Percentiles rank a stretch among this genome's conserved stretches.
phyloP scores from a whole-genome alignment of 2,797 vertebrate species.

The Sparus aurata region DNA sequence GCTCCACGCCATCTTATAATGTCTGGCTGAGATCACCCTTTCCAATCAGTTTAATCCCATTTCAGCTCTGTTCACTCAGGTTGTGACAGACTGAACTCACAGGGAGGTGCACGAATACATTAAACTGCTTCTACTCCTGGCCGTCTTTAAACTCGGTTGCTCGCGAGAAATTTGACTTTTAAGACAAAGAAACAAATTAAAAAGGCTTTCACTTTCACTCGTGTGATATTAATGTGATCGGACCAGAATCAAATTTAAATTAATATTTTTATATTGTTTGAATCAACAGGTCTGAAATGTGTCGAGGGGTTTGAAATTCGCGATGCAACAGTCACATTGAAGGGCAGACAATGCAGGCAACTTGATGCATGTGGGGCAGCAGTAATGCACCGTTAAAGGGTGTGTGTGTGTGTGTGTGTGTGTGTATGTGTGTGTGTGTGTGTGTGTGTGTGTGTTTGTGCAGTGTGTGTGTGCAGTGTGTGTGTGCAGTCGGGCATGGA shows the following conservation, averaged over 20 bases:
- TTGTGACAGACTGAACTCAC: conserved; percentile 9
- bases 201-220: too few species aligned
- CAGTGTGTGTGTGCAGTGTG: conserved; percentile 54
- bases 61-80: conserved; percentile 21
- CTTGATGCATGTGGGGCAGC: conserved; percentile 71
- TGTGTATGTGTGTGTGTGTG: conserved; percentile 35
- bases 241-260: background rate
- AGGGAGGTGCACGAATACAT: conserved; percentile 42
- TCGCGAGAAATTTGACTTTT: conserved; percentile 23
- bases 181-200: conserved; percentile 23
- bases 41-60: conserved; percentile 7
- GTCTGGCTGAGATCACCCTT: background rate
- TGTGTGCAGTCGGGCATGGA: conserved; percentile 71
- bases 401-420: conserved; percentile 26
- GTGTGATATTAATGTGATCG: background rate
- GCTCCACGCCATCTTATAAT: conserved; percentile 19
- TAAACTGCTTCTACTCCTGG: background rate
- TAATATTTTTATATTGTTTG: background rate
- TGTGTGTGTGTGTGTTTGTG: conserved; percentile 37
- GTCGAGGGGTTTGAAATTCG: conserved; percentile 34
- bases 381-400: conserved; percentile 48
- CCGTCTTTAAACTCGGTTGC: background rate
- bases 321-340: conserved; percentile 52
- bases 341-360: conserved; percentile 64
- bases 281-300: conserved; percentile 69